These are phyloP conservation scores for Lipophrys pholis DNA, from an alignment of 2,113 vertebrate species.

Conservation along the genomic window DNA sequence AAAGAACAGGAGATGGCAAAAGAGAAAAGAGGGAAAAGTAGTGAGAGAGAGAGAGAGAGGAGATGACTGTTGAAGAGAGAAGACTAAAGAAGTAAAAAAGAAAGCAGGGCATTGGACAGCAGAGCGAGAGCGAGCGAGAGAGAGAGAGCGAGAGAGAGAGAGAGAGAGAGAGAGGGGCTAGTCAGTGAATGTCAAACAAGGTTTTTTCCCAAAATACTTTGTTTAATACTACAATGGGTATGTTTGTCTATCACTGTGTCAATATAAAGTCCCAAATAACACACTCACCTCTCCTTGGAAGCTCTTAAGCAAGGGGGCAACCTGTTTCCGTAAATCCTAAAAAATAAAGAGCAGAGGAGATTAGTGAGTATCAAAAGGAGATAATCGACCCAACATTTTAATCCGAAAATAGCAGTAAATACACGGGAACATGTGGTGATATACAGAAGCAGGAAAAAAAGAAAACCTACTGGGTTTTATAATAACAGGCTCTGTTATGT, in stretches of 20 bases:
- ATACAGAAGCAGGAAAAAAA: conserved; percentile 1
- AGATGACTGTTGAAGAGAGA: conserved; percentile 48
- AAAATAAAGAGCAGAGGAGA: conserved; percentile 13
- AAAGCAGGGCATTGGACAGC: too few relatives aligned
- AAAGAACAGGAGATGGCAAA: conserved; percentile 51
- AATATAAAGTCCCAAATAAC: conserved; percentile 30
- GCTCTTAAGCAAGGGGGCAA: conserved; percentile 98
- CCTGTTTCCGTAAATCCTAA: conserved; percentile 98
- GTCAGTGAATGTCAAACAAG: conserved; percentile 55
- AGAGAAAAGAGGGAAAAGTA: conserved; percentile 8
- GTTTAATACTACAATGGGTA: conserved; percentile 31
- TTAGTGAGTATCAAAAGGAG: conserved; percentile 3
- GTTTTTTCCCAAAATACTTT: conserved; percentile 11
- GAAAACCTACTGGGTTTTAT: not conserved
- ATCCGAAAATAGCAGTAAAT: conserved; percentile 16
- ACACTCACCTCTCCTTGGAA: conserved; percentile 98
- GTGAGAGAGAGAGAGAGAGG: conserved; percentile 18
- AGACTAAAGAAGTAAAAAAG: conserved; percentile 32
- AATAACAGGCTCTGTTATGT: conserved; percentile 3
- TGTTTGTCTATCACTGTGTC: conserved; percentile 24
- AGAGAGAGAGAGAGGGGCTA: conserved; percentile 10
- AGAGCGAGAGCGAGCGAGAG: not conserved
- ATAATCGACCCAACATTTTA: conserved; percentile 20
- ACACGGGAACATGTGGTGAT: conserved; percentile 1
- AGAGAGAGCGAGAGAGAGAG: conserved; percentile 4